Conservation (phyloP, 2,888 invertebrate genomes). For the Magallana nippona region DNA sequence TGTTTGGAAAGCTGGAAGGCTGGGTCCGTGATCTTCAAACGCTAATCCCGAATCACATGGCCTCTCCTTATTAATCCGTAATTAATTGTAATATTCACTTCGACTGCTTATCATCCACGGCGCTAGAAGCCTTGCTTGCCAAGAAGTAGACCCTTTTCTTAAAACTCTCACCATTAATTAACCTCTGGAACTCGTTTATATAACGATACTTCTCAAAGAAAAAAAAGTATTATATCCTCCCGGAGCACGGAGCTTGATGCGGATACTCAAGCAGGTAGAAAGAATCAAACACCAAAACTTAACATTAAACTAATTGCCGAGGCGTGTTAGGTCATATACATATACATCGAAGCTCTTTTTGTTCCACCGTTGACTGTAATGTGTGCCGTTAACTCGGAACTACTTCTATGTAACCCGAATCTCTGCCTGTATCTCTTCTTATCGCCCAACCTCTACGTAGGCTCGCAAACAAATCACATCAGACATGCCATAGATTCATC, state of each 20-base stretch:
- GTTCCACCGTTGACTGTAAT: not conserved
- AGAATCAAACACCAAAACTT: not conserved
- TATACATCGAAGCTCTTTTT: not conserved
- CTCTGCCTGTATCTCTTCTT: constrained; percentile 24
- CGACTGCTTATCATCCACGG: constrained; percentile 12
- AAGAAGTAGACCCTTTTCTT: not conserved
- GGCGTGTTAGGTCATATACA: not conserved
- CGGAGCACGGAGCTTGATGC: not conserved
- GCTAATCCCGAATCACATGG: constrained; percentile 21
- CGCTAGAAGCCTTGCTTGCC: not conserved
- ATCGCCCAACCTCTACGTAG: constrained; percentile 10
- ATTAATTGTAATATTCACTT: constrained; percentile 32
- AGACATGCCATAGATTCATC: constrained; percentile 35
- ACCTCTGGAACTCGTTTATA: constrained; percentile 1
- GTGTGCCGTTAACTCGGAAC: constrained; percentile 20
- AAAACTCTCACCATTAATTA: not conserved
- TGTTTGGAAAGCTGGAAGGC: not conserved
- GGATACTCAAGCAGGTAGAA: not conserved
- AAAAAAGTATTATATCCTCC: too few relatives aligned
- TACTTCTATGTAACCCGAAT: not conserved
- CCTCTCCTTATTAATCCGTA: constrained; percentile 26
- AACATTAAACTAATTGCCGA: constrained; percentile 20
- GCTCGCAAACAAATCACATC: constrained; percentile 33
- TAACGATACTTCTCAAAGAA: not conserved
- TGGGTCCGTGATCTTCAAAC: constrained; percentile 18